Conservation (phyloP, 2,113 vertebrate genomes). For the Tragulus kanchil region DNA sequence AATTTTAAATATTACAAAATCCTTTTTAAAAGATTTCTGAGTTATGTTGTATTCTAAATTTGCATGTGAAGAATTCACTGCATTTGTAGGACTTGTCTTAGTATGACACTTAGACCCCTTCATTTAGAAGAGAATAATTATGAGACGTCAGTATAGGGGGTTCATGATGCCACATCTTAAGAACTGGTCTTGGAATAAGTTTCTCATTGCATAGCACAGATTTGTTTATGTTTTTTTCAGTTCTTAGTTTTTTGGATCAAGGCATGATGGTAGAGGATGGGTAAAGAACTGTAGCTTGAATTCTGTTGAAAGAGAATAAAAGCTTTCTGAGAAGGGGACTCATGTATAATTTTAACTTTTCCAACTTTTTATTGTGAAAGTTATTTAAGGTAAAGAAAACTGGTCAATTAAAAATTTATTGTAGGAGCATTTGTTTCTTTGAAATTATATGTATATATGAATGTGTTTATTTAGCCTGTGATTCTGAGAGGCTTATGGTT, state of each 20-base stretch:
- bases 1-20: not conserved
- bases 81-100: constrained; percentile 30
- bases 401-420: not conserved
- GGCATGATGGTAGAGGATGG: constrained; percentile 32
- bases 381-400: constrained; percentile 68
- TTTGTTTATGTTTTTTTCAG: not conserved
- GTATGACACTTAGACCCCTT: not conserved
- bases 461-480: not conserved
- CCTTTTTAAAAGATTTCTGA: constrained; percentile 46
- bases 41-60: constrained; percentile 31
- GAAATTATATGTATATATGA: not conserved
- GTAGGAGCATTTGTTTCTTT: not conserved
- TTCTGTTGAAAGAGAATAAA: constrained; percentile 73
- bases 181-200: constrained; percentile 75
- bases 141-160: constrained; percentile 78
- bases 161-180: constrained; percentile 80
- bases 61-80: not conserved
- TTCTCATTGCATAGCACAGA: not conserved
- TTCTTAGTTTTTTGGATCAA: constrained; percentile 76
- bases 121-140: constrained; percentile 67
- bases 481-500: not conserved
- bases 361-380: constrained; percentile 56
- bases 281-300: constrained; percentile 11
- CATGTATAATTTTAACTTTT: constrained; percentile 71
- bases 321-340: not conserved